Evolutionary conservation across 2,113 vertebrate species (phyloP), one percentile per base, ranked within the genome.

Genomic region (Microtus pennsylvanicus): DNA sequence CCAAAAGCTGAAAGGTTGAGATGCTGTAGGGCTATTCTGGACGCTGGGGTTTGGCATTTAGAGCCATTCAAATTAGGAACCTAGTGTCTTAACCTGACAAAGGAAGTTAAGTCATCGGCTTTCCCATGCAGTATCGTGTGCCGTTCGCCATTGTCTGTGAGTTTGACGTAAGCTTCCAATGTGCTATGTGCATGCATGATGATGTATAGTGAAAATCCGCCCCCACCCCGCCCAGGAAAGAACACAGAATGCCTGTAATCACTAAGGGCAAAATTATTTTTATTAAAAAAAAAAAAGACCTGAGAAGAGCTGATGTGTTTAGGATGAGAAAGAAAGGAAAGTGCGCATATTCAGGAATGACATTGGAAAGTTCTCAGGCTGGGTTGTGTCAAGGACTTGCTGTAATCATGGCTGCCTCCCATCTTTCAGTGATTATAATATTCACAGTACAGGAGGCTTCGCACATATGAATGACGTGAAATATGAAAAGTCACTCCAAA

Each of bases 1-100:
- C 24, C 58, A 10, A 94, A 92, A 96, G 61, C 95, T 87, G 92
- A 96, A 89, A 94, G 88, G 92, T 94, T 94, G 94, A 93, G 63
- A 89, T 89, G 95, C 94, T 87, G 61, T 61, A 75, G 81, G 94
- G 89, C 80, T 97, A 80, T 89, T 97, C 92, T 75, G 87, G 89
- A 95, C 89, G 74, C 92, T 87, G 42, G 69, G 81, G 86, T 96
- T 95, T 97, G 94, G 93, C 91, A 94, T 91, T 94, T 96, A 75
- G 47, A 93, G 75, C 82, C 85, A 78, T 82, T 95, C 82, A 76
- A 72, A 93, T 94, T 82, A 91, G 78, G 58, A 89, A 93, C 50
- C 65, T 89, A 67, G 92, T 89, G 69, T 80, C 92, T 91, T 74
- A 96, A 90, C 52, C 76, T 93, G 97, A 95, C 75, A 90, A 81